Evolutionary conservation across 2,888 invertebrate species (phyloP).

Genomic region (Ennomos quercinarius): DNA sequence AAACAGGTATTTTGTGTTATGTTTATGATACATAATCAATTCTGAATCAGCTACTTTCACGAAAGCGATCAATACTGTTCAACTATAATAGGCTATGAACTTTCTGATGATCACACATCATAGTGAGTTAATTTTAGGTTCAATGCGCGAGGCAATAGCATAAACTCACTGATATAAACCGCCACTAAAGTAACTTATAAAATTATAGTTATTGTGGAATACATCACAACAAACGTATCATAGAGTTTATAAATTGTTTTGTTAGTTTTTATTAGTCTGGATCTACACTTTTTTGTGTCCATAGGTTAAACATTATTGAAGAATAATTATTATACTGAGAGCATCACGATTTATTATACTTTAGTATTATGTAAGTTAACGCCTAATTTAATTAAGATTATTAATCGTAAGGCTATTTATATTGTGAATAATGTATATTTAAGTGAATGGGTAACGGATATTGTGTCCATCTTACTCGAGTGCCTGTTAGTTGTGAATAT

Average conservation of each 20-base stretch:
- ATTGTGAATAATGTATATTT: constrained; percentile 50
- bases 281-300: constrained; percentile 33
- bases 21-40: not conserved
- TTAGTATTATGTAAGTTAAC: constrained; percentile 37
- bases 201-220: constrained; percentile 9
- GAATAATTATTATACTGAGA: constrained; percentile 14
- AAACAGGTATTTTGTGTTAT: not conserved
- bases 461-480: constrained; percentile 55
- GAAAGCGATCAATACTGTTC: not conserved
- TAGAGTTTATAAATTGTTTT: constrained; percentile 20
- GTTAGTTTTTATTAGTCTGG: constrained; percentile 1
- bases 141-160: constrained; percentile 48
- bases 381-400: constrained; percentile 46
- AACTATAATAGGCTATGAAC: not conserved
- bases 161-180: constrained; percentile 57
- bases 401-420: constrained; percentile 59
- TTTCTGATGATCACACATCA: not conserved
- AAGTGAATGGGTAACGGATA: constrained; percentile 32
- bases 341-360: constrained; percentile 25
- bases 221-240: constrained; percentile 22
- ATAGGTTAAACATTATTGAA: constrained; percentile 41
- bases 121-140: constrained; percentile 1
- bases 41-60: constrained; percentile 10
- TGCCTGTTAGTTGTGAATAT: constrained; percentile 58
- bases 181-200: constrained; percentile 2